phyloP scores from a whole-genome alignment of 1,140 invertebrate genomes.

The Leptoteleia sp. region DNA sequence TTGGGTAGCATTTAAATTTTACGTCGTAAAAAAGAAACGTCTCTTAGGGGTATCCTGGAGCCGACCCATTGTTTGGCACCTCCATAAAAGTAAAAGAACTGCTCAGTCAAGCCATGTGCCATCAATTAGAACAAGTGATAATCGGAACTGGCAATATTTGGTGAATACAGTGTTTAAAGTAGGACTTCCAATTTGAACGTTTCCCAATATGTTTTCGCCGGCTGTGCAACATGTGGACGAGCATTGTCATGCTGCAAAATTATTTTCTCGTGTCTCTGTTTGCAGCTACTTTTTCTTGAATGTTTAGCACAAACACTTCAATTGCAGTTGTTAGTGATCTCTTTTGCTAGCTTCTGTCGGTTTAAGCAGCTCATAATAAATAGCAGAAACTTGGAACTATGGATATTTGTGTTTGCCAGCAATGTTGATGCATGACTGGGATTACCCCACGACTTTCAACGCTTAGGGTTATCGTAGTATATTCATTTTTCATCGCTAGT shows the following conservation, averaged over 20 bases:
- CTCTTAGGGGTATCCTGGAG: too few relatives aligned
- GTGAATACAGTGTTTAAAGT: background rate
- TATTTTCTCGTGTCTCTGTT: background rate
- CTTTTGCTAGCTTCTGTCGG: background rate
- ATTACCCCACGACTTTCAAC: background rate
- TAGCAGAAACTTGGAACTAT: background rate
- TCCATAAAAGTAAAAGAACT: too few relatives aligned
- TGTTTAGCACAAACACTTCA: background rate
- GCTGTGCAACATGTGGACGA: background rate
- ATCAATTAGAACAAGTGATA: background rate
- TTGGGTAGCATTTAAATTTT: too few relatives aligned
- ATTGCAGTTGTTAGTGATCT: too few relatives aligned
- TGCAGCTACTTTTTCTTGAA: background rate
- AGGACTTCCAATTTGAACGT: background rate
- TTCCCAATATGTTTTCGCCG: background rate
- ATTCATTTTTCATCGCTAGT: constrained; percentile 14
- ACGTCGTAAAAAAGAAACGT: too few relatives aligned
- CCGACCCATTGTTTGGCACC: too few relatives aligned
- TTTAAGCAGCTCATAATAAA: background rate
- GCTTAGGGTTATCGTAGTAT: background rate
- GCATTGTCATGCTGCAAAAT: background rate
- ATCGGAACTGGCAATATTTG: background rate
- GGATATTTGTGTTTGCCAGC: background rate
- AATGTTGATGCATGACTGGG: background rate
- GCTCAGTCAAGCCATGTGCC: too few relatives aligned